Base-by-base conservation (phyloP, 2,113 vertebrate genomes). In the Ameiurus melas region DNA sequence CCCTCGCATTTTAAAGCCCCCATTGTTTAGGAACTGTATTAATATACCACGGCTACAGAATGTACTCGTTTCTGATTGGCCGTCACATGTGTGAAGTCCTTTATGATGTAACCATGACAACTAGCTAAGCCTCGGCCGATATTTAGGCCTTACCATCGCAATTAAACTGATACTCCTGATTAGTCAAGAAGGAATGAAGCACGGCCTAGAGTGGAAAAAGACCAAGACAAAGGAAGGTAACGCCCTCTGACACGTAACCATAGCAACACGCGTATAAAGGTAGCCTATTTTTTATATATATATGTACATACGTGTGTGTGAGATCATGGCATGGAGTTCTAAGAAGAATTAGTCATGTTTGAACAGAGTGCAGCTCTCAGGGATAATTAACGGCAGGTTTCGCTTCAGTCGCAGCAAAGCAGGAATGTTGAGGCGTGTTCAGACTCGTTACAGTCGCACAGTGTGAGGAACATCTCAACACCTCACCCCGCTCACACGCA, bases 361-460 rank as follows among this genome's bases (percentile, higher is more conserved):
- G 4, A 79, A 81, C 66, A 75, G 33, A 17, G 5, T 60, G 30
- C 6, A 60, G 84, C 55, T 85, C 51, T 43, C 25, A 55, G 43
- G 33, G 33, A 47, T 77, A 85, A 75, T 85, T 85, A 85, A 12
- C 55, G 4, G 30, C 70, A 25, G 33, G 84, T 85, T 85, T 85
- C 9, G 33, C 51, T 27, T 75, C 70, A 85, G 53, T 85, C 1
- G 4, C 68, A 75, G 33, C 70, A 43, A 36, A 22, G 30, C 71
- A 47, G 16, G 68, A 85, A 75, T 75, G 2, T 85, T 85, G 1
- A 75, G 30, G 33, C 84, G 33, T 47, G 84, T 85, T 60, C 22
- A 17, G 30, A 85, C 84, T 58, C 22, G 84, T 33, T 51, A 27
- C 13, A 75, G 53, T 2, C 1, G 20, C 33, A 58, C 17, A 57